A percentile compares a stretch with the other conserved stretches of the same genome.
phyloP scores from a whole-genome alignment of 2,113 vertebrate genomes.

The Cyprinodon tularosa region DNA sequence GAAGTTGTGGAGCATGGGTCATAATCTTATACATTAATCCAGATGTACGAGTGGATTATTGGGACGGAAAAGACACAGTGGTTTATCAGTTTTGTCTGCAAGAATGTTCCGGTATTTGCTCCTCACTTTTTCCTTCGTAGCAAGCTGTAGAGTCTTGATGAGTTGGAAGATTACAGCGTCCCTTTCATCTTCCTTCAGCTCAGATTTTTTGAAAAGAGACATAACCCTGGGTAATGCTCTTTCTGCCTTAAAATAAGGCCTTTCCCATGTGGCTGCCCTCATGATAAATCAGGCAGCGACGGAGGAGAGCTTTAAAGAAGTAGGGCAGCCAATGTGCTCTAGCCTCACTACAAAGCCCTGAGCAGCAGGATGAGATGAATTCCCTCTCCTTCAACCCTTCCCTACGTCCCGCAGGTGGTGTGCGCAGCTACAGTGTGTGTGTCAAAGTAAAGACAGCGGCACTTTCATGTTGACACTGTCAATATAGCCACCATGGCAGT shows the following conservation, averaged over 20 bases:
- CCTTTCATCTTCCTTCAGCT: slow-evolving; percentile 16
- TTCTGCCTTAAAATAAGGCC: slow-evolving; percentile 50
- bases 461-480: slow-evolving; percentile 63
- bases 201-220: slow-evolving; percentile 7
- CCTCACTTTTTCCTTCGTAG: neutral
- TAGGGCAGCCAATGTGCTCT: slow-evolving; percentile 41
- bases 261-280: slow-evolving; percentile 47
- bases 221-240: slow-evolving; percentile 4
- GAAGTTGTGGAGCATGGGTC: slow-evolving; percentile 31
- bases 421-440: slow-evolving; percentile 3
- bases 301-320: slow-evolving; percentile 46
- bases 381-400: slow-evolving; percentile 37
- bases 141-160: neutral
- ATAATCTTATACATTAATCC: slow-evolving; percentile 62
- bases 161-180: neutral
- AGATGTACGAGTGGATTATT: slow-evolving; percentile 40
- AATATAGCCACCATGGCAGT: slow-evolving; percentile 34
- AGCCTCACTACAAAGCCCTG: slow-evolving; percentile 38
- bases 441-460: slow-evolving; percentile 36
- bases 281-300: slow-evolving; percentile 57
- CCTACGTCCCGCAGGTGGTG: slow-evolving; percentile 33
- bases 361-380: slow-evolving; percentile 59
- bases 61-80: neutral
- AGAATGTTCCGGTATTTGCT: neutral
- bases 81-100: slow-evolving; percentile 3